These are phyloP conservation scores for Xenops minutus DNA, from an alignment of 2,797 vertebrate genomes.

Conservation along the genomic window DNA sequence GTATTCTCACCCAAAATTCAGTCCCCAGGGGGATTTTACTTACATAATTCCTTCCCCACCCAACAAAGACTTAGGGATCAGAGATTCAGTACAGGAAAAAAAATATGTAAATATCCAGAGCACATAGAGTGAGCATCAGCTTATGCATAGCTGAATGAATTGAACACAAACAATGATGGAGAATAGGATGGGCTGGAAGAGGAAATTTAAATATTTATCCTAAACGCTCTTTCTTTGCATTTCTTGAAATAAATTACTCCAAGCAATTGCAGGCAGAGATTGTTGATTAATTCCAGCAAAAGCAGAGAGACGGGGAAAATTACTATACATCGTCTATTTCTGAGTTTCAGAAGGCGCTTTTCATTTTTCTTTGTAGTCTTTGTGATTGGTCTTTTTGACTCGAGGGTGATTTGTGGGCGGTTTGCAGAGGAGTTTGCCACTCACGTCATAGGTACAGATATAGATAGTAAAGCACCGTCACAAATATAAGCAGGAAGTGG, in stretches of 20 bases:
- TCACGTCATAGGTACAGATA: slow-evolving; percentile 6
- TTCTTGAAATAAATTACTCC: slow-evolving; percentile 63
- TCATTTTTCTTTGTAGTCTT: slow-evolving; percentile 85
- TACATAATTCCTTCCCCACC: not conserved
- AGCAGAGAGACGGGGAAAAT: not conserved
- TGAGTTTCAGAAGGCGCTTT: slow-evolving; percentile 78
- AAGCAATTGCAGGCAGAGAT: slow-evolving; percentile 48
- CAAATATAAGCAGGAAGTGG: not conserved
- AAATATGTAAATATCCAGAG: slow-evolving; percentile 45
- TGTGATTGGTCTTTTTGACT: slow-evolving; percentile 84
- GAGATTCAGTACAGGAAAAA: slow-evolving; percentile 6
- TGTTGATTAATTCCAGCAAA: slow-evolving; percentile 66
- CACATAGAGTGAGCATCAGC: slow-evolving; percentile 12
- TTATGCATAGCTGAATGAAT: slow-evolving; percentile 47
- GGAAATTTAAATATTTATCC: slow-evolving; percentile 66
- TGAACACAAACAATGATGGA: slow-evolving; percentile 59
- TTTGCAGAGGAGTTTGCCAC: slow-evolving; percentile 34
- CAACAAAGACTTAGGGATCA: not conserved
- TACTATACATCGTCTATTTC: slow-evolving; percentile 26
- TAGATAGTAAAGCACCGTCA: not conserved
- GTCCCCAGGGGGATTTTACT: not conserved
- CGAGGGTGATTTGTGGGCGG: slow-evolving; percentile 81
- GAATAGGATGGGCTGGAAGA: slow-evolving; percentile 51
- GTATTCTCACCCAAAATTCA: not conserved
- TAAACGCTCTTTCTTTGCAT: slow-evolving; percentile 57